Conservation (phyloP, 92 coral and sea anemone genomes). For the Nematostella vectensis region DNA sequence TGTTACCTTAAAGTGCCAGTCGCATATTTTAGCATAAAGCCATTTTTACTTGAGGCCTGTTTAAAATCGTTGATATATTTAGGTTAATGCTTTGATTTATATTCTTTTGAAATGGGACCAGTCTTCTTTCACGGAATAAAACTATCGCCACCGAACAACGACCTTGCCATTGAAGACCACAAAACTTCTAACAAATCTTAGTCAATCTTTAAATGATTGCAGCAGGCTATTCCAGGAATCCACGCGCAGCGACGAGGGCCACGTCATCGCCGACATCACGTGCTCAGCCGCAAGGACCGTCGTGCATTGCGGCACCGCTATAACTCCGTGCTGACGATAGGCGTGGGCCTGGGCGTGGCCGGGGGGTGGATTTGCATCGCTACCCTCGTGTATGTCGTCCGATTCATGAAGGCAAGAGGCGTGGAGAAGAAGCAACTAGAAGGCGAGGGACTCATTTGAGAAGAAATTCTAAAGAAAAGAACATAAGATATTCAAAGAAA, state of each 20-base stretch:
- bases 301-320: slow-evolving; percentile 74
- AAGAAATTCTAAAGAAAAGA: slow-evolving; percentile 5
- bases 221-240: background rate
- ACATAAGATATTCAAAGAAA: background rate
- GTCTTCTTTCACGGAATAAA: no score
- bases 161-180: no score
- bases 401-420: slow-evolving; percentile 59
- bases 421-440: slow-evolving; percentile 1
- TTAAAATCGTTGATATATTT: no score
- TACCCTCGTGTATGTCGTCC: slow-evolving; percentile 75
- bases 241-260: slow-evolving; percentile 8
- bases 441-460: slow-evolving; percentile 3
- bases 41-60: no score
- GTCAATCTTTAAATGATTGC: no score
- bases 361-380: slow-evolving; percentile 92
- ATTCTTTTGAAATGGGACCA: no score
- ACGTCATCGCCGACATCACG: slow-evolving; percentile 48
- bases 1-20: no score
- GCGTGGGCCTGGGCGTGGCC: slow-evolving; percentile 84
- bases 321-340: slow-evolving; percentile 65
- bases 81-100: no score
- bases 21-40: no score
- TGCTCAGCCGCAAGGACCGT: slow-evolving; percentile 37
- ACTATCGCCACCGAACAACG: no score
- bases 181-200: no score